A percentile compares a stretch with the other conserved stretches of the same genome.
Conservation (phyloP, 2,113 vertebrate species). For the Burhinus oedicnemus region DNA sequence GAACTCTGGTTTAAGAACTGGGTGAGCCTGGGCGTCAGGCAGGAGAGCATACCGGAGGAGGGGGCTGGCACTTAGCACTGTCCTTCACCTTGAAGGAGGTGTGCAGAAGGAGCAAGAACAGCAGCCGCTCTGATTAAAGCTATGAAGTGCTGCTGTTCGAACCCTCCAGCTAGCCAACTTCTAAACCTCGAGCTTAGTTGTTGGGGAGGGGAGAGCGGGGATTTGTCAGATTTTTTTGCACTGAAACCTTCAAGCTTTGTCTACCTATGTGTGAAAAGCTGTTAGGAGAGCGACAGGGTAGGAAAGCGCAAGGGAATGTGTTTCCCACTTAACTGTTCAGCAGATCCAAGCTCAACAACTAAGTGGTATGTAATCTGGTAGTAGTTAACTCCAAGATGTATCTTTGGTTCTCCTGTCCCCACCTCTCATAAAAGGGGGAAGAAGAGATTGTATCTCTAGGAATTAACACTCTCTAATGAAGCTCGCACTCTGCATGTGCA, state of each 20-base stretch:
- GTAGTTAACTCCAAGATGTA: not conserved
- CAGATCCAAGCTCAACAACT: not conserved
- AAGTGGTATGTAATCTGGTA: not conserved
- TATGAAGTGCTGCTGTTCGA: not conserved
- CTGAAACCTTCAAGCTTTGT: not conserved
- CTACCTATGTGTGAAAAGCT: not conserved
- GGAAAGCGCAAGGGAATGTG: not conserved
- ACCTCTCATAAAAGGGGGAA: not conserved
- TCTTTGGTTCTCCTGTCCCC: not conserved
- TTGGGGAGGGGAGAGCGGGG: no score
- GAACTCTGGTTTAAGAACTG: not conserved
- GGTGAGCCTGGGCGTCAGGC: no score
- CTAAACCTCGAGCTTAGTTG: not conserved
- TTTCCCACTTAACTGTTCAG: not conserved
- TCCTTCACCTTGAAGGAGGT: no score
- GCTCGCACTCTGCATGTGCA: slow-evolving; percentile 50
- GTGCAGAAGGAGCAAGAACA: no score
- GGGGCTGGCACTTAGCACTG: no score
- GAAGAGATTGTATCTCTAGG: not conserved
- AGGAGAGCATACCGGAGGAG: no score
- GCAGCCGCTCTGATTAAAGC: not conserved
- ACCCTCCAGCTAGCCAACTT: not conserved
- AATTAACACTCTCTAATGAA: not conserved
- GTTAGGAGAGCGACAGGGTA: not conserved
- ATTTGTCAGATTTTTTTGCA: not conserved